Evolutionary conservation across 2,888 invertebrate species (phyloP).

Genomic region (Belgica antarctica): DNA sequence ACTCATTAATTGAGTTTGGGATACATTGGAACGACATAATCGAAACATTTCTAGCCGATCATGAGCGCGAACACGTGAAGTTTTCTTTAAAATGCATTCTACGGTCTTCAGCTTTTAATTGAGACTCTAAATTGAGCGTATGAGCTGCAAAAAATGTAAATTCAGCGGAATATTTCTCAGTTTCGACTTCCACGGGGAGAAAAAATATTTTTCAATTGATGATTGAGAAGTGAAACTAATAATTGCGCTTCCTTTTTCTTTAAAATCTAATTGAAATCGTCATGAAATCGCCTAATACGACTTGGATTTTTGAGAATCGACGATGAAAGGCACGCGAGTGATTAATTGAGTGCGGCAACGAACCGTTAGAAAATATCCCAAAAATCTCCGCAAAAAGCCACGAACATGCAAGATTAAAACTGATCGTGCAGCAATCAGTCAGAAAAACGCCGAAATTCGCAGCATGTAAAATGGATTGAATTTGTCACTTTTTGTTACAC

Average conservation of each 20-base stretch:
- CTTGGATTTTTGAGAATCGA: no score
- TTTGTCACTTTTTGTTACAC: background rate
- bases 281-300: no score
- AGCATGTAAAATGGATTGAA: background rate
- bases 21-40: background rate
- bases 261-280: background rate
- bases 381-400: no score
- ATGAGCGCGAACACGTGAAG: background rate
- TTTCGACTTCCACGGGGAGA: background rate
- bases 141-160: background rate
- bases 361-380: background rate
- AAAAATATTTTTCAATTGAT: background rate
- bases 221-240: background rate
- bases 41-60: no score
- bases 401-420: no score
- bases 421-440: no score
- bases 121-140: background rate
- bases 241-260: background rate
- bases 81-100: background rate
- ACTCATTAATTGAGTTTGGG: background rate
- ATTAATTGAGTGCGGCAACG: background rate
- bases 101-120: background rate
- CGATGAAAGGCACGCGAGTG: background rate
- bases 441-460: no score
- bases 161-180: background rate